Evolutionary conservation across 2,797 vertebrate species (phyloP), one percentile per base, ranked within the genome.

Genomic region (Oreortyx pictus): DNA sequence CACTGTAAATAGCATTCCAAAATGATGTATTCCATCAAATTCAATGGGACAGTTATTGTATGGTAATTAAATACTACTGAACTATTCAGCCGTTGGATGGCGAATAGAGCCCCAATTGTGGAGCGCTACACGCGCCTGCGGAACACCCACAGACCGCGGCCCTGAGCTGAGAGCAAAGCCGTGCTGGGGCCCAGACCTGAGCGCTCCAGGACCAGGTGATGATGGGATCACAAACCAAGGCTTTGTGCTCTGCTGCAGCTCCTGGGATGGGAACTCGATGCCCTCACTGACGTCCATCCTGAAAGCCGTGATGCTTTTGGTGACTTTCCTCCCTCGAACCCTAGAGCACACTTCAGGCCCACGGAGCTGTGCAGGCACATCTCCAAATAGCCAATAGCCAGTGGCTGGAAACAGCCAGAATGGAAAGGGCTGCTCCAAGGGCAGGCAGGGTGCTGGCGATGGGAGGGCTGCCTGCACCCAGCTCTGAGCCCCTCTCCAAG

Each of bases 41-140:
- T 92, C 93, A 96, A 50, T 87, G 86, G 96, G 92, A 95, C 91
- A 96, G 92, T 95, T 95, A 96, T 90, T 96, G 91, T 93, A 95
- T 80, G 90, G 76, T 96, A 93, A 96, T 96, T 92, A 93, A 93
- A 85, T 80, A 94, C 92, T 95, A 96, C 94, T 95, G 95, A 95
- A 93, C 73, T 86, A 75, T 92, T 95, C 29, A 62, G 82, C 0
- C 1, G 75, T 82, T 91, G 81, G 93, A 91, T 86, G 65, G 68
- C 54, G 93, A 95, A 89, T 65, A 93, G 67, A 94, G 81, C 76
- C 89, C 41, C 0, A 1, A 41, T 56, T 94, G 83, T 33, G 86
- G 82, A 90, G 91, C 92, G 44, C 65, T 84, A 91, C 54, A 70
- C 37, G 82, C 54, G 41, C 43, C 49, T 47, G 71, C 46, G 46